phyloP scores from a whole-genome alignment of 2,797 vertebrate species.

The Gymnopithys bicolor region DNA sequence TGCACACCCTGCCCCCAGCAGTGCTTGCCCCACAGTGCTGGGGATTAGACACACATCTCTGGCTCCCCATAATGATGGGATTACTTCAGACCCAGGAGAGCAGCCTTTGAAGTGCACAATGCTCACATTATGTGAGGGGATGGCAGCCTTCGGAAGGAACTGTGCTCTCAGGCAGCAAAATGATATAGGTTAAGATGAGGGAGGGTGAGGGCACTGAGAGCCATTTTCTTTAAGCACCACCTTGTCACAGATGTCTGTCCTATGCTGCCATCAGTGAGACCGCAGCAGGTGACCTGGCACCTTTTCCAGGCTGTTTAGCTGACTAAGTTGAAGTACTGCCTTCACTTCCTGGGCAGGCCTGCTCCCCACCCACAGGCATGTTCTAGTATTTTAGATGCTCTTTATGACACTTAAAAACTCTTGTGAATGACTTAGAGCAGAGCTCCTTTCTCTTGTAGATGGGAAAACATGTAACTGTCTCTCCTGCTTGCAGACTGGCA shows the following conservation, averaged over 20 bases:
- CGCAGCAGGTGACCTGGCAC: background rate
- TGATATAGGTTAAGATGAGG: background rate
- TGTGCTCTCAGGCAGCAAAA: fast-evolving
- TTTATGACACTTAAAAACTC: background rate
- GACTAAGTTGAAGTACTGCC: background rate
- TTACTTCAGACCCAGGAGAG: background rate
- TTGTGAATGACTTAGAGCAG: background rate
- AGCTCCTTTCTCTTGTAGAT: background rate
- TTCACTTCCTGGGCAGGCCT: background rate
- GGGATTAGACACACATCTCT: conserved; percentile 17
- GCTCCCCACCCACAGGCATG: background rate
- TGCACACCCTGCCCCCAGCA: background rate
- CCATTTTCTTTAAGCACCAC: fast-evolving
- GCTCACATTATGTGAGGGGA: background rate
- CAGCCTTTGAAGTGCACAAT: conserved; percentile 29
- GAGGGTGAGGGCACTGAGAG: background rate
- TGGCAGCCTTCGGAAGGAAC: background rate
- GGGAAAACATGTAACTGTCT: background rate
- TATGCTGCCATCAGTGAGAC: background rate
- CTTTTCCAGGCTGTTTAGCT: background rate
- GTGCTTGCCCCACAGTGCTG: fast-evolving
- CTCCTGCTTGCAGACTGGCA: background rate
- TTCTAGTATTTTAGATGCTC: background rate
- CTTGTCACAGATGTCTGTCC: background rate
- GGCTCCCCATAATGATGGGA: background rate